phyloP scores from a whole-genome alignment of 1,140 invertebrate species.

The Drosophila lacteicornis region DNA sequence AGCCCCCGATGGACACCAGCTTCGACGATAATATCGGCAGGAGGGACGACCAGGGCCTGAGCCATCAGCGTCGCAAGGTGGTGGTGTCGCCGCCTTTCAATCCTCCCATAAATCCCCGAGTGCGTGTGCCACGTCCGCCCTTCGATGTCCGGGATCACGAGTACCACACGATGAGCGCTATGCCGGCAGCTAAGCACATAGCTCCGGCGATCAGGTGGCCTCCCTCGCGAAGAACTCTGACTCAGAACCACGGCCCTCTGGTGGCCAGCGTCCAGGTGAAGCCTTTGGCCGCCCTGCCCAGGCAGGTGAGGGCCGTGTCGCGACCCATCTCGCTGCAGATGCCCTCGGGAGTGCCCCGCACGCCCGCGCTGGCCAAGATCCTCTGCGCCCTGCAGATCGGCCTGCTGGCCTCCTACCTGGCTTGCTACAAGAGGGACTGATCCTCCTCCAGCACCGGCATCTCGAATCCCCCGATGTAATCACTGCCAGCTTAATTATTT shows the following conservation, averaged over 20 bases:
- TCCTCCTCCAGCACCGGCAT: not conserved
- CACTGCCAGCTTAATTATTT: not conserved
- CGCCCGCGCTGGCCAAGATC: slow-evolving; percentile 28
- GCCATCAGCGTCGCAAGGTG: slow-evolving; percentile 23
- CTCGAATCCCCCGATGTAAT: not conserved
- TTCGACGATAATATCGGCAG: not conserved
- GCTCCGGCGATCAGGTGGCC: slow-evolving; percentile 5
- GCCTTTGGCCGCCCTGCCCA: slow-evolving; percentile 1
- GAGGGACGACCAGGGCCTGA: not conserved
- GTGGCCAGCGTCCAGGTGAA: slow-evolving; percentile 7
- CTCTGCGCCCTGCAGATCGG: slow-evolving; percentile 58
- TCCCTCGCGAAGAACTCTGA: not conserved
- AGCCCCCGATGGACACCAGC: slow-evolving; percentile 13
- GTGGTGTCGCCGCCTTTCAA: slow-evolving; percentile 33
- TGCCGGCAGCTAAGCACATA: slow-evolving; percentile 1
- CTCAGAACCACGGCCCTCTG: not conserved
- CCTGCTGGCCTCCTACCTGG: slow-evolving; percentile 44
- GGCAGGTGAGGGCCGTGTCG: not conserved
- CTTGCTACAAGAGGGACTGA: slow-evolving; percentile 26
- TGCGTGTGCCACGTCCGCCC: slow-evolving; percentile 59
- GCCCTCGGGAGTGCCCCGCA: slow-evolving; percentile 25
- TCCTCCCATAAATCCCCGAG: slow-evolving; percentile 64
- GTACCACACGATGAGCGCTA: slow-evolving; percentile 50
- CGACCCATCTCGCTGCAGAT: slow-evolving; percentile 15
- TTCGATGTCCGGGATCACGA: slow-evolving; percentile 70